Conservation (phyloP, 2,113 vertebrate genomes). For the Ahaetulla prasina region DNA sequence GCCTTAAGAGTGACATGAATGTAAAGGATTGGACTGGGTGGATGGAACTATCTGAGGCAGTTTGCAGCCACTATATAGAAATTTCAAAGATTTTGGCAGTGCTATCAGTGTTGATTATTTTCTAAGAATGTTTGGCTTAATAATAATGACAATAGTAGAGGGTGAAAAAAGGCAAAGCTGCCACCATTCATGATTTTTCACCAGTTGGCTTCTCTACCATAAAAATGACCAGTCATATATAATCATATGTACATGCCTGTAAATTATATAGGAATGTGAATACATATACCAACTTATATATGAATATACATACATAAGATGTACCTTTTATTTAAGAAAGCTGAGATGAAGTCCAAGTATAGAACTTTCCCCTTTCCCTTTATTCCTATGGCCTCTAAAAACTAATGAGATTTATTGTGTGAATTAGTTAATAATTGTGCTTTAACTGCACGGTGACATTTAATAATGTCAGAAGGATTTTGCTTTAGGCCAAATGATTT, state of each 20-base stretch:
- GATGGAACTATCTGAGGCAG: background rate
- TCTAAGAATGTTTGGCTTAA: background rate
- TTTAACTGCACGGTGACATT: slow-evolving; percentile 73
- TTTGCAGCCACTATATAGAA: background rate
- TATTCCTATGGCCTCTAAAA: slow-evolving; percentile 65
- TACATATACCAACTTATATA: background rate
- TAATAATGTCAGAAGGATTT: slow-evolving; percentile 76
- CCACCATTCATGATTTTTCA: background rate
- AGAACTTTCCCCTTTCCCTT: slow-evolving; percentile 57
- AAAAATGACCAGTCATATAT: background rate
- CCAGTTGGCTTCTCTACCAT: background rate
- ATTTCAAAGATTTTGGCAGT: background rate
- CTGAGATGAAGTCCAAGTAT: slow-evolving; percentile 55
- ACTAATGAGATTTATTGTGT: slow-evolving; percentile 73
- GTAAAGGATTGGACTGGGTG: background rate
- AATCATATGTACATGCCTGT: background rate
- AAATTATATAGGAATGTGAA: background rate
- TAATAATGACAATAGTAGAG: background rate
- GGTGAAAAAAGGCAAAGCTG: background rate
- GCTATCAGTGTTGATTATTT: background rate
- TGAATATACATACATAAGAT: background rate
- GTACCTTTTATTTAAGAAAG: slow-evolving; percentile 40
- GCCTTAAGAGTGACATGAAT: background rate
- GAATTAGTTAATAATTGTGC: slow-evolving; percentile 76
- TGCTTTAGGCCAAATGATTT: slow-evolving; percentile 69